Evolutionary conservation across 2,888 invertebrate genomes (phyloP), one percentile per base, ranked within the genome.

Genomic region (Miltochrista miniata): DNA sequence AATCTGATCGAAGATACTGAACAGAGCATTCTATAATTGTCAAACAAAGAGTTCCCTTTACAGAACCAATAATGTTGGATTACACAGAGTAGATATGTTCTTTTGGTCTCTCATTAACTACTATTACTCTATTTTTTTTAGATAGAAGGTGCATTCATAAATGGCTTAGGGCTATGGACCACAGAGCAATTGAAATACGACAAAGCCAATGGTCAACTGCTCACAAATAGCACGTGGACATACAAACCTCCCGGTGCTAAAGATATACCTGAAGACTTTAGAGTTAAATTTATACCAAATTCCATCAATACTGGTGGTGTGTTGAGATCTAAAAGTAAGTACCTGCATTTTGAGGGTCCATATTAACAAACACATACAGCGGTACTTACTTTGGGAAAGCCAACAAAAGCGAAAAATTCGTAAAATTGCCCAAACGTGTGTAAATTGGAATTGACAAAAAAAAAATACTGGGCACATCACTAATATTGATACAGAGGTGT

Each of bases 211-310:
- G 96, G 96, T 0, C 83, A 90, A 45, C 82, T 95, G 8, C 82
- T 95, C 1, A 95, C 96, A 0, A 91, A 94, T 68, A 88, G 94
- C 18, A 95, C 96, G 0, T 96, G 96, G 96, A 93, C 90, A 12
- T 96, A 96, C 77, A 94, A 95, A 73, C 93, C 94, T 3, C 95
- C 95, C 0, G 95, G 95, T 0, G 93, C 93, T 0, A 94, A 93
- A 63, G 96, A 96, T 70, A 94, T 95, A 56, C 95, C 96, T 0
- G 85, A 91, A 0, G 94, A 95, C 81, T 94, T 96, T 61, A 86
- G 95, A 37, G 80, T 96, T 1, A 89, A 87, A 33, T 93, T 96
- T 64, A 87, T 91, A 12, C 89, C 93, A 54, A 94, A 95, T 68
- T 85, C 93, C 13, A 83, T 92, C 0, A 95, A 95, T 79, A 85